Conservation (phyloP, 2,797 vertebrate species). For the Notamacropus eugenii region DNA sequence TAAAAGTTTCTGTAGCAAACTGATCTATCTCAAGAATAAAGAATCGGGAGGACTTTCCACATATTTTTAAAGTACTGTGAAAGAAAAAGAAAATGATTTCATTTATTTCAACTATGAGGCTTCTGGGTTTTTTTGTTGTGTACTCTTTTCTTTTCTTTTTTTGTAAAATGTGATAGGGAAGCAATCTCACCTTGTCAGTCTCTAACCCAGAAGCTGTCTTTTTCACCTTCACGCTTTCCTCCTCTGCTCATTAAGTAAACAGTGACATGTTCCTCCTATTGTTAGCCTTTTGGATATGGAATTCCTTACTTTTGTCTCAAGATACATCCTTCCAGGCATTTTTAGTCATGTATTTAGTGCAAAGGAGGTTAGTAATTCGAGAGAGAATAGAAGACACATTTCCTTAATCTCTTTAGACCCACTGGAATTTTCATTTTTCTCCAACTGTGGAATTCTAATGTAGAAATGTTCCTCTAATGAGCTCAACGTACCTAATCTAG, state of each 20-base stretch:
- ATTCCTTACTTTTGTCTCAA: constrained; percentile 61
- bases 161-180: constrained; percentile 82
- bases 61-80: constrained; percentile 6
- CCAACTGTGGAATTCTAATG: constrained; percentile 50
- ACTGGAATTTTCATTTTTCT: constrained; percentile 56
- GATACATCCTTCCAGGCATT: constrained; percentile 54
- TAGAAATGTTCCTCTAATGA: constrained; percentile 78
- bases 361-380: constrained; percentile 55
- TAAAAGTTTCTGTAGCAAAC: constrained; percentile 78
- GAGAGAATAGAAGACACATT: not conserved
- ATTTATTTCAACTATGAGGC: constrained; percentile 53
- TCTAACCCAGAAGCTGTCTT: constrained; percentile 81
- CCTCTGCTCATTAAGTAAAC: constrained; percentile 87
- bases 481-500: constrained; percentile 72
- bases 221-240: constrained; percentile 88
- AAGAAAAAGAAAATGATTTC: constrained; percentile 54
- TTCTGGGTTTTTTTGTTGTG: not conserved
- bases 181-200: constrained; percentile 89
- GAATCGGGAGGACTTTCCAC: constrained; percentile 48
- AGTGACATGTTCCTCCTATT: constrained; percentile 83
- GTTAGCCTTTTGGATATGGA: constrained; percentile 77
- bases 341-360: constrained; percentile 71
- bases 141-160: not conserved
- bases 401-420: constrained; percentile 53
- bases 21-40: constrained; percentile 62